Evolutionary conservation across 2,797 vertebrate genomes (phyloP).

Genomic region (Myoxocephalus aenaeus): DNA sequence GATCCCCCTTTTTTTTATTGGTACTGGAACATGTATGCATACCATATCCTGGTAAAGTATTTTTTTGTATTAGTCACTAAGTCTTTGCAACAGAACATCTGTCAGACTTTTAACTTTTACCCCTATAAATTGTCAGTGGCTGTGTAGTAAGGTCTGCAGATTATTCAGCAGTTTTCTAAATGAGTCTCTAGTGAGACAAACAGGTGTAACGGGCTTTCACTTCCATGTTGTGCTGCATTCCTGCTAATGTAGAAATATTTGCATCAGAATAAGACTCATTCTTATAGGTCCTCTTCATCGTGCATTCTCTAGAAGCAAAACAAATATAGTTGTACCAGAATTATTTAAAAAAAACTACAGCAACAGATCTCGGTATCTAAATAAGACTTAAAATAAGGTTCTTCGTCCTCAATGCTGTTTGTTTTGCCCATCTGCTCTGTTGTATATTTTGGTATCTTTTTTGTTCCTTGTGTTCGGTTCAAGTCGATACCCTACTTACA

Average conservation of each 20-base stretch:
- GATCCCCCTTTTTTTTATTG: not conserved
- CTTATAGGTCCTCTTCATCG: not conserved
- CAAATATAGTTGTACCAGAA: not conserved
- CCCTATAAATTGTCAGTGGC: conserved; percentile 3
- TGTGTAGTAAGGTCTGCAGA: conserved; percentile 7
- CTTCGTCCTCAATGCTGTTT: no score
- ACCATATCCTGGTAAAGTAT: not conserved
- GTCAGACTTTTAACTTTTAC: not conserved
- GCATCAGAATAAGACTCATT: not conserved
- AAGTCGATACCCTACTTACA: no score
- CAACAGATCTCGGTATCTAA: not conserved
- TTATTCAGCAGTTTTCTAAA: conserved; percentile 29
- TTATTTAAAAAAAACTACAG: not conserved
- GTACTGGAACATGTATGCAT: not conserved
- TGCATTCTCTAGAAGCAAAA: not conserved
- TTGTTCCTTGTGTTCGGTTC: not conserved
- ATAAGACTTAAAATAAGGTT: not conserved
- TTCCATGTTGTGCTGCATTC: not conserved
- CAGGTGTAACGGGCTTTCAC: conserved; percentile 4
- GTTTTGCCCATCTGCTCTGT: no score
- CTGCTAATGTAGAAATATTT: not conserved
- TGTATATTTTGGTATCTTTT: not conserved
- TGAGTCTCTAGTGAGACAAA: conserved; percentile 44
- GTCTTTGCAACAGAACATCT: not conserved
- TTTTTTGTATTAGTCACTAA: not conserved